A percentile compares a stretch with the other conserved stretches of the same genome.
Evolutionary conservation across 2,888 invertebrate genomes (phyloP).

Genomic region (Dynastes tityus): DNA sequence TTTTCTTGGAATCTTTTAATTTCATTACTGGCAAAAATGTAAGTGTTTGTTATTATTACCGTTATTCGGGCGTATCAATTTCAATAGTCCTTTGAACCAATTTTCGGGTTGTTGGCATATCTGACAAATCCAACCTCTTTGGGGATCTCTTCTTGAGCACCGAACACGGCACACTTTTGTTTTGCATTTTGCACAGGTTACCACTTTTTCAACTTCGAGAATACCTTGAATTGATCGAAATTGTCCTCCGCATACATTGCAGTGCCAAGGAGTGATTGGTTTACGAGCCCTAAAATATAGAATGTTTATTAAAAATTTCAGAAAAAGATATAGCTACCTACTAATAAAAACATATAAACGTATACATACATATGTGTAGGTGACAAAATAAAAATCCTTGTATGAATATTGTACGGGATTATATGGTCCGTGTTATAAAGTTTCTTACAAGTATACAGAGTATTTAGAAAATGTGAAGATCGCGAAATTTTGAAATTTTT

Average conservation of each 20-base stretch:
- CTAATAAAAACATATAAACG: too few relatives aligned
- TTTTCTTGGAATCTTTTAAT: too few relatives aligned
- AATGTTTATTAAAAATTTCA: constrained; percentile 10
- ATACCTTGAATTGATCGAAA: constrained; percentile 64
- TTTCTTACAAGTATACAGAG: too few relatives aligned
- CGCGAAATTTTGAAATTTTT: too few relatives aligned
- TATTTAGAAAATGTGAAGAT: too few relatives aligned
- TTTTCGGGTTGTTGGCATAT: constrained; percentile 63
- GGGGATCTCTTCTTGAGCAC: constrained; percentile 61
- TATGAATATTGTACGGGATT: too few relatives aligned
- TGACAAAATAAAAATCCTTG: too few relatives aligned
- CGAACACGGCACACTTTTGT: constrained; percentile 64
- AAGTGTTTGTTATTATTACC: constrained; percentile 53
- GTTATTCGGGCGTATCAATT: constrained; percentile 61
- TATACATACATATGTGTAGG: too few relatives aligned
- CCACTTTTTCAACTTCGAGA: constrained; percentile 62
- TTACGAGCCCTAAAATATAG: constrained; percentile 58
- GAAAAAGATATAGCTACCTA: too few relatives aligned
- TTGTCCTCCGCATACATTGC: constrained; percentile 65
- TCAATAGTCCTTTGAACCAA: constrained; percentile 66
- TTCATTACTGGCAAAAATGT: too few relatives aligned
- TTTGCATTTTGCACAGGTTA: constrained; percentile 65
- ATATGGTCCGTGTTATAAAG: too few relatives aligned
- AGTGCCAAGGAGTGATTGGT: constrained; percentile 63
- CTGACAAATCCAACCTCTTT: constrained; percentile 64